Percentiles rank a stretch among this genome's conserved stretches.
Conservation (phyloP, 2,888 invertebrate genomes). For the Coremacera marginata region DNA sequence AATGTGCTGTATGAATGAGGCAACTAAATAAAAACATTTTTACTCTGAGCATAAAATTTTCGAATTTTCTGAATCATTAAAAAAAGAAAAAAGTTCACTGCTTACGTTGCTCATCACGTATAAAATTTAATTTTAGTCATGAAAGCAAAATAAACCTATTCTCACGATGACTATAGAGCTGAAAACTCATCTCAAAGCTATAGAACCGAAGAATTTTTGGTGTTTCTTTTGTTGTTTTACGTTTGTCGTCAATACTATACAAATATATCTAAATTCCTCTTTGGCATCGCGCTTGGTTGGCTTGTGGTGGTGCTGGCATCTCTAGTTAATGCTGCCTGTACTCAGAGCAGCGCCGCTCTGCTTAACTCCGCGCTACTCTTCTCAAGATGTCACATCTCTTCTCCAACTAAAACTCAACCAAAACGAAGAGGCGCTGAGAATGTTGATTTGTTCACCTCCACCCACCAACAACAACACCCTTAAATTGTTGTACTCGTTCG, state of each 20-base stretch:
- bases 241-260: no score
- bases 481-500: not conserved
- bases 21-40: not conserved
- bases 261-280: no score
- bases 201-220: not conserved
- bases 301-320: no score
- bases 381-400: not conserved
- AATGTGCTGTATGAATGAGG: not conserved
- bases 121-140: conserved; percentile 22
- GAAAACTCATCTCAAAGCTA: conserved; percentile 19
- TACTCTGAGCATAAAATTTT: conserved; percentile 14
- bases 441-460: not conserved
- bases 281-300: no score
- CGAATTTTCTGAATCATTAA: conserved; percentile 28
- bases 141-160: conserved; percentile 3
- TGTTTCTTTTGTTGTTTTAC: no score
- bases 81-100: conserved; percentile 9
- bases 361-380: conserved; percentile 5
- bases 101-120: conserved; percentile 7
- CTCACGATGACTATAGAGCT: conserved; percentile 20
- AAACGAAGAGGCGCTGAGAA: conserved; percentile 8
- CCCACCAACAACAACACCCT: not conserved
- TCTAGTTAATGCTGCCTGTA: no score
- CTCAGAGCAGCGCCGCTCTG: conserved; percentile 10
- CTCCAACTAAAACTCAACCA: not conserved